phyloP scores from a whole-genome alignment of 2,113 vertebrate genomes.

The Scytalopus superciliaris region DNA sequence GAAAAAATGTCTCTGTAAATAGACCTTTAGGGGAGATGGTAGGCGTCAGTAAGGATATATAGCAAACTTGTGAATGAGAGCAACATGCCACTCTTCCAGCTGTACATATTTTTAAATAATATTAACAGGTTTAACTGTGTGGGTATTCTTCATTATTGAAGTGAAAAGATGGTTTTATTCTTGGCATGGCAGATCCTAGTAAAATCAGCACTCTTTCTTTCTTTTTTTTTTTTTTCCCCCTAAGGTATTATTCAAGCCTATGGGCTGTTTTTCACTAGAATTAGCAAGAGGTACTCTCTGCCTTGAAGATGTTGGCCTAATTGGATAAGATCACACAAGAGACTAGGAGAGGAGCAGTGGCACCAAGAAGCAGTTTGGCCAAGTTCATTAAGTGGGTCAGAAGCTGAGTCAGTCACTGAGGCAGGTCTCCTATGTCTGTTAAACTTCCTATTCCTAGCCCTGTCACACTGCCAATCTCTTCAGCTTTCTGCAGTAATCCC shows the following conservation, averaged over 20 bases:
- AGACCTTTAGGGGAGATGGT: neutral
- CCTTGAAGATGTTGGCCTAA: neutral
- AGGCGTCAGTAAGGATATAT: neutral
- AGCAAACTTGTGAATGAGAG: constrained; percentile 33
- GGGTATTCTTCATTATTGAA: constrained; percentile 19
- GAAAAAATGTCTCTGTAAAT: neutral
- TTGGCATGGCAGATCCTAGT: neutral
- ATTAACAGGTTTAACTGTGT: constrained; percentile 35
- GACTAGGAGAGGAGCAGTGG: neutral
- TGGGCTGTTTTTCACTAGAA: neutral
- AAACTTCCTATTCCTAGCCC: neutral
- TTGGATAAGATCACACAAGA: neutral
- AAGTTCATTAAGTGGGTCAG: neutral
- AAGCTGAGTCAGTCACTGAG: neutral
- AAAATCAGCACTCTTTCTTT: neutral
- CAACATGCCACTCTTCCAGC: neutral
- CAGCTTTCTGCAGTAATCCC: neutral
- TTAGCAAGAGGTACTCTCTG: neutral
- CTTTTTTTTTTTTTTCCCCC: neutral
- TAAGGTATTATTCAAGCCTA: neutral
- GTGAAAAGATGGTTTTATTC: constrained; percentile 13
- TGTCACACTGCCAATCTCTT: neutral
- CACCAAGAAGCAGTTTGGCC: neutral
- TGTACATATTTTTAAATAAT: neutral
- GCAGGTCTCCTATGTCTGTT: neutral